phyloP scores from a whole-genome alignment of 1,140 invertebrate genomes.

The Cydia amplana region DNA sequence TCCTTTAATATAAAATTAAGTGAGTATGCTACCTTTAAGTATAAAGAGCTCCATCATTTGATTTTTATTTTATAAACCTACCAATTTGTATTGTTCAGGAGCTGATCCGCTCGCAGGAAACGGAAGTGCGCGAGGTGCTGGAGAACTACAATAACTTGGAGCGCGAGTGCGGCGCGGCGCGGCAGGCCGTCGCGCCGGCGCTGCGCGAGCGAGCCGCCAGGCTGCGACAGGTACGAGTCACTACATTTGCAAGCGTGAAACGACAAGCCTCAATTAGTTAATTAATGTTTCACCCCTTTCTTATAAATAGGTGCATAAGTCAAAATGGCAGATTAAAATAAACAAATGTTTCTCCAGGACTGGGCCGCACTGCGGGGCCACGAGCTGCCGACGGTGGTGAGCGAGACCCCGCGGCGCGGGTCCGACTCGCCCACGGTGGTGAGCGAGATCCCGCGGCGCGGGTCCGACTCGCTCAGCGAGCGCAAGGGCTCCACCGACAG shows the following conservation, averaged over 20 bases:
- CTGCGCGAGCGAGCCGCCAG: conserved; percentile 82
- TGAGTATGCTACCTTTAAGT: background rate
- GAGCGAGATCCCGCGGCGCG: conserved; percentile 75
- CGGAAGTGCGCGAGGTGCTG: conserved; percentile 83
- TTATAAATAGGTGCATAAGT: too few relatives aligned
- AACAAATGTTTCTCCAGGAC: conserved; percentile 62
- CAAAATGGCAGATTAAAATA: too few relatives aligned
- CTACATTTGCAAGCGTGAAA: too few relatives aligned
- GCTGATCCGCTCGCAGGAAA: conserved; percentile 80
- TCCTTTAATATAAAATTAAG: too few relatives aligned
- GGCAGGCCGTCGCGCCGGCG: conserved; percentile 81
- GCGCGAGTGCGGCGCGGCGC: conserved; percentile 79
- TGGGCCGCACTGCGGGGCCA: conserved; percentile 70
- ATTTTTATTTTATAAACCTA: background rate
- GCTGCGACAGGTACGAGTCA: conserved; percentile 55
- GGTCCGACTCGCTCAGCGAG: background rate
- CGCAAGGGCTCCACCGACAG: conserved; percentile 36
- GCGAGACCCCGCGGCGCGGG: conserved; percentile 75
- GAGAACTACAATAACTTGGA: conserved; percentile 85
- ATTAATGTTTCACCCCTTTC: too few relatives aligned
- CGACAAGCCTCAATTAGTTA: too few relatives aligned
- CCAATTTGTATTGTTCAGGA: conserved; percentile 40
- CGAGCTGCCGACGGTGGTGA: conserved; percentile 35
- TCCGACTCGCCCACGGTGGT: background rate
- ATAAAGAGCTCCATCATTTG: background rate